Percentiles rank a stretch among this genome's conserved stretches.
These are phyloP conservation scores for Oxystoma pomonae DNA, from an alignment of 2,888 invertebrate genomes.

Conservation along the genomic window DNA sequence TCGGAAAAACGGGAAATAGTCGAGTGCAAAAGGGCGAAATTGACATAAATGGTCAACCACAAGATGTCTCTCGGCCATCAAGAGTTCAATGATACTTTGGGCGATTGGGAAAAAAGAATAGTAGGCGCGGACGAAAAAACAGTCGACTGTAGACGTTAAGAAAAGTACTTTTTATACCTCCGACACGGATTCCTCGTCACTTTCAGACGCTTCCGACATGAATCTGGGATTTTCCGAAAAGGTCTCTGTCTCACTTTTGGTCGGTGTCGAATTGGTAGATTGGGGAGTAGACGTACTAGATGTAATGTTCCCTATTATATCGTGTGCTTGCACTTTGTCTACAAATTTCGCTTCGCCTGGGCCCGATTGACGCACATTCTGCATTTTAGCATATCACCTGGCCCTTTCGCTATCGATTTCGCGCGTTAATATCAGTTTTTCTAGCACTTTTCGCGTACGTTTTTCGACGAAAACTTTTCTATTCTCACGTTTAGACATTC, in stretches of 20 bases:
- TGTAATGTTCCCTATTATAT: constrained; percentile 53
- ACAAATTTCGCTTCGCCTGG: constrained; percentile 80
- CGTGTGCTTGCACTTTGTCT: constrained; percentile 71
- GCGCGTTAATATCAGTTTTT: constrained; percentile 42
- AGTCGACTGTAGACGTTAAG: constrained; percentile 24
- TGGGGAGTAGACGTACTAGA: constrained; percentile 73
- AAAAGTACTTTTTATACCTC: constrained; percentile 66
- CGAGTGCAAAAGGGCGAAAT: constrained; percentile 12
- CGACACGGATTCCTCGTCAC: constrained; percentile 94
- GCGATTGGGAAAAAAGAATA: constrained; percentile 40
- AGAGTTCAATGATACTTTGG: constrained; percentile 52
- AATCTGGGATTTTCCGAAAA: constrained; percentile 82
- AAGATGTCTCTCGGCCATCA: constrained; percentile 63
- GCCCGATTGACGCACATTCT: constrained; percentile 76
- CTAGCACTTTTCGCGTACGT: constrained; percentile 43
- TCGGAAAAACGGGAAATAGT: constrained; percentile 9
- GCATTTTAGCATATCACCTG: constrained; percentile 76
- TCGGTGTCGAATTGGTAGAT: constrained; percentile 70
- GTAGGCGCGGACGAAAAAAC: too few relatives aligned
- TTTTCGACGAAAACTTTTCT: constrained; percentile 49
- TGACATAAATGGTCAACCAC: constrained; percentile 43
- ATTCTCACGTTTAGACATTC: constrained; percentile 58
- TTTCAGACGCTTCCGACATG: constrained; percentile 92
- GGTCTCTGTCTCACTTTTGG: constrained; percentile 83
- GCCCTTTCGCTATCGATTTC: constrained; percentile 40